Base-by-base conservation (phyloP, 2,888 invertebrate genomes). In the Drosophila bunnanda region DNA sequence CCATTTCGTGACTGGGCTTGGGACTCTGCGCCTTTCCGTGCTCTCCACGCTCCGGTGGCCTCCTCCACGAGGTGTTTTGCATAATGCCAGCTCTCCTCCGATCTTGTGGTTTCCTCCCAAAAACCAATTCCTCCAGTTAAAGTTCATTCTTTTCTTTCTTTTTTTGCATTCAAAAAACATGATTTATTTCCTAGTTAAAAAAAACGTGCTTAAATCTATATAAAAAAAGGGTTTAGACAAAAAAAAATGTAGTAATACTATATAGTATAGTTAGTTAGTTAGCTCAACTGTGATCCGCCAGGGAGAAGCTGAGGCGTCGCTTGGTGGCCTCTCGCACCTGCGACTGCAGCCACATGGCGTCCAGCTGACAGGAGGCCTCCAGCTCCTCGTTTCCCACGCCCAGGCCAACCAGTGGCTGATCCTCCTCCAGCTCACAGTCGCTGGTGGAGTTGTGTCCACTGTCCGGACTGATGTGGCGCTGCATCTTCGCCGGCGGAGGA, bases 361-460 rank as follows among this genome's bases (percentile, higher is more conserved):
- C 87, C 53, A 82, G 54, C 28, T 86, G 72, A 52, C 82, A 85
- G 2, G 80, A 46, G 2, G 50, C 75, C 52, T 85, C 82, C 53
- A 80, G 17, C n/a, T 78, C 70, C 54, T 80, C 82, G 12, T 48
- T 68, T 0, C 68, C 78, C 54, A 80, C 15, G 9, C 39, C 57
- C 17, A 20, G 20, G 12, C 4, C 43, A 4, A 8, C 46, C 54
- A 48, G 22, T 15, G 20, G 44, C 57, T 32, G 28, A 36, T 76
- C 80, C 50, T 65, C 70, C n/a, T 79, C 69, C 56, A 81, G 52
- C 25, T 82, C 82, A n/a, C 70, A 82, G 50, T 86, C 82, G 62
- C 91, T 92, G 12, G 89, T 89, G 1, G 92, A 92, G 76, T 92
- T 92, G 64, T 91, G 91, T 0, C 92, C 92, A 56, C 92, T 92